Evolutionary conservation across 1,140 invertebrate species (phyloP), one percentile per base, ranked within the genome.

Genomic region (Drosophila fuyamai): DNA sequence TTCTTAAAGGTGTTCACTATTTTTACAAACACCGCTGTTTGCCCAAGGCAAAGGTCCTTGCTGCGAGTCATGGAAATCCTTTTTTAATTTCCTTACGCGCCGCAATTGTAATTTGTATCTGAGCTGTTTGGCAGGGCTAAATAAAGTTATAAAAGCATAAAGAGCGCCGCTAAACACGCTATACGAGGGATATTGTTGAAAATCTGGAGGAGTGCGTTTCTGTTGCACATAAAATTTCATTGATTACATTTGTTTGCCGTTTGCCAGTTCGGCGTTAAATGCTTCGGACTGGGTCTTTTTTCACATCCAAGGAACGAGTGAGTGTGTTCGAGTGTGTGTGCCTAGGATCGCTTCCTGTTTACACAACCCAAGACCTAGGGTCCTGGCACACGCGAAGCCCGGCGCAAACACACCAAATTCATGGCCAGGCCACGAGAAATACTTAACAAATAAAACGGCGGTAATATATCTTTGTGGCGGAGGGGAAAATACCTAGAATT

Each of bases 181-280:
- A 86, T 60, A 27, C 50, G 54, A 54, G 50, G 27, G 41, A 63
- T 66, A 54, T 36, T 53, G 60, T 54, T 43, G 56, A 40, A 67
- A 62, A 58, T 67, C 62, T 63, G 60, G 44, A 71, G 65, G 44
- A 71, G 65, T 80, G 84, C 84, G 84, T 89, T 89, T 78, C 80
- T 83, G 84, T 80, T 88, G 84, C 84, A 88, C 84, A 89, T 88
- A 84, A 88, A 88, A 88, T 84, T 90, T 90, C 84, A 89, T 89
- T 89, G 84, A 89, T 89, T 89, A 89, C 81, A 89, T 90, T 89
- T 89, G 85, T 90, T 90, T 82, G 82, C 77, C 70, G 68, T 73
- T 73, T 73, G 68, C 68, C 68, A 71, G 68, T 71, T 71, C 61
- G 46, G 82, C 79, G 81, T 72, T 79, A 83, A 83, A 83, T 83